Conservation (phyloP, 2,797 vertebrate species). For the Mionectes olivaceus region DNA sequence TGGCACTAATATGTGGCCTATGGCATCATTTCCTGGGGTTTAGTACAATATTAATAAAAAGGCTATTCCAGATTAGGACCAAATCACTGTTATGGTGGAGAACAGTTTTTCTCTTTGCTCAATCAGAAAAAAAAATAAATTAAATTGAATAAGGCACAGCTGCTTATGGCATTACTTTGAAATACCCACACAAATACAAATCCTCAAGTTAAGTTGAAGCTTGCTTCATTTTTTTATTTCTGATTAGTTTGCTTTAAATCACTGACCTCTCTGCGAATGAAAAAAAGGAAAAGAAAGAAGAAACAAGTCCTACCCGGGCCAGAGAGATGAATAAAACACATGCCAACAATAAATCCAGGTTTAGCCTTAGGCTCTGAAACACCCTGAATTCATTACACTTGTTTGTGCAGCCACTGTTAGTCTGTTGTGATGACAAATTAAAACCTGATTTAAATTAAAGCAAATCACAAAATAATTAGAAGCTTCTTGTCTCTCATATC, state of each 20-base stretch:
- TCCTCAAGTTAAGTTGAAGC: constrained; percentile 20
- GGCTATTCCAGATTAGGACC: constrained; percentile 67
- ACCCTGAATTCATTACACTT: constrained; percentile 70
- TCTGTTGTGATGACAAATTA: constrained; percentile 77
- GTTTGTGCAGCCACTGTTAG: constrained; percentile 65
- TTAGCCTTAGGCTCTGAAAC: constrained; percentile 70
- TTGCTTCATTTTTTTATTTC: constrained; percentile 47
- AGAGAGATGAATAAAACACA: constrained; percentile 14
- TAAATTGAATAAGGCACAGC: neutral
- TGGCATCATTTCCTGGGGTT: constrained; percentile 80
- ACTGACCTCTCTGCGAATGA: neutral
- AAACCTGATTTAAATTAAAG: constrained; percentile 74
- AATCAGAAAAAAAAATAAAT: constrained; percentile 24
- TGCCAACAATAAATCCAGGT: constrained; percentile 59
- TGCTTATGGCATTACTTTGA: constrained; percentile 41
- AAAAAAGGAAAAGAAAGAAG: neutral
- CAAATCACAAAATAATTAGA: constrained; percentile 71
- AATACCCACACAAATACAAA: constrained; percentile 43
- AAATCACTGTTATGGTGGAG: constrained; percentile 48
- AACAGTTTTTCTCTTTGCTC: constrained; percentile 58
- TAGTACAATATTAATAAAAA: constrained; percentile 78
- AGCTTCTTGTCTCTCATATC: neutral
- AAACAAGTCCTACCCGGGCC: neutral
- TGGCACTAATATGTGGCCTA: constrained; percentile 79
- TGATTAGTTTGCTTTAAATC: constrained; percentile 55